Evolutionary conservation across 2,113 vertebrate genomes (phyloP), one percentile per base, ranked within the genome.

Genomic region (Ochotona princeps): DNA sequence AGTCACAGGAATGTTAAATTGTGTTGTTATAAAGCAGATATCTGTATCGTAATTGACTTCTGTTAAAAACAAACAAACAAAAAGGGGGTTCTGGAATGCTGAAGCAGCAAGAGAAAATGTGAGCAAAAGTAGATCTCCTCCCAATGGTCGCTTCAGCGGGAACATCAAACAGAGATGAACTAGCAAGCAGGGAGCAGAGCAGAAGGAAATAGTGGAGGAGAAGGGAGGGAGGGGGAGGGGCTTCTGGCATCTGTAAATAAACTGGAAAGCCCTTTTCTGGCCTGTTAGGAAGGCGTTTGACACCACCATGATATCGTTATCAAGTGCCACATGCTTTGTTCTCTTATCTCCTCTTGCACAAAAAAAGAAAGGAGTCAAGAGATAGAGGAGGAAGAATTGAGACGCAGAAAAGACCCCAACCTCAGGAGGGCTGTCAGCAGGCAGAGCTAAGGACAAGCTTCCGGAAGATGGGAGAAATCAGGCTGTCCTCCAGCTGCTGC

Each of bases 301-400:
- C 38, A 44, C 38, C 38, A 44, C 38, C 38, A 44, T 44, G 38
- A 44, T 44, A 44, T 44, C 8, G 20, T 70, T 78, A 78, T 84
- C 92, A 47, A 10, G 1, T 0, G 57, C 73, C 65, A 67, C 49
- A 1, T 69, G 65, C 28, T 92, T 80, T 80, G 60, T 91, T 89
- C 76, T 91, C 73, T 63, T 51, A 44, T 49, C 78, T 84, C 51
- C 70, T 76, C 84, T 25, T 81, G 88, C 65, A 87, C 73, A 74
- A 60, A 74, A 73, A 72, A 74, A 90, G 78, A 38, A 80, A 93
- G 74, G 85, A 96, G 79, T 82, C 35, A 54, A 74, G 78, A 93
- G 83, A 79, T 74, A 65, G 2, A 60, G 14, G 65, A 70, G 76
- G 51, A 94, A 86, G 89, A 94, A 92, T 96, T 76, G 60, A 96